Evolutionary conservation across 2,113 vertebrate genomes (phyloP).

Genomic region (Trogon melanurus): DNA sequence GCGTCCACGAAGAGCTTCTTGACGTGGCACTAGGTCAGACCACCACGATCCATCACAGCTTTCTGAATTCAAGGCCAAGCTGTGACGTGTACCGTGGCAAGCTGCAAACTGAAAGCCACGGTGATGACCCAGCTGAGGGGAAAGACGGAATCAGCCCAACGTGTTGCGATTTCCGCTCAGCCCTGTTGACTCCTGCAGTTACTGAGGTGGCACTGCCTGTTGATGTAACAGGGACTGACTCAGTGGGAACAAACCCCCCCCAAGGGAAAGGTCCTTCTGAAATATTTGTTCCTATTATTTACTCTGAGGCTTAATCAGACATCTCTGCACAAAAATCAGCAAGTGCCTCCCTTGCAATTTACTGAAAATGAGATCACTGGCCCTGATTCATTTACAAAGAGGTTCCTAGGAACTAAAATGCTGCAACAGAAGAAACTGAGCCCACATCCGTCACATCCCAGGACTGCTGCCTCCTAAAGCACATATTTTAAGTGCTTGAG

Average conservation of each 20-base stretch:
- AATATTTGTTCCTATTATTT: slow-evolving; percentile 57
- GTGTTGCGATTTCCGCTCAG: not conserved
- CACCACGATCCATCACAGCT: fast-evolving
- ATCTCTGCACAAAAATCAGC: slow-evolving; percentile 9
- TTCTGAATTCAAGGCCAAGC: not conserved
- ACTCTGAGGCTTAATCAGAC: slow-evolving; percentile 33
- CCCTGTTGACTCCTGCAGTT: not conserved
- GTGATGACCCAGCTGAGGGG: not conserved
- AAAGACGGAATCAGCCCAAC: not conserved
- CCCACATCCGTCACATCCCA: not conserved
- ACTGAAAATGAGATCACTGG: slow-evolving; percentile 22
- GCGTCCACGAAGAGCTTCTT: not conserved
- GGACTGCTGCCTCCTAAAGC: not conserved
- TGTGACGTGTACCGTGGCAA: not conserved
- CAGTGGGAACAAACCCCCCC: slow-evolving; percentile 38
- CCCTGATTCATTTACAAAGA: not conserved
- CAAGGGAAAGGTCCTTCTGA: slow-evolving; percentile 31
- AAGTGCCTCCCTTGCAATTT: not conserved
- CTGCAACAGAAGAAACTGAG: not conserved
- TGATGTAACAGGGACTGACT: slow-evolving; percentile 49
- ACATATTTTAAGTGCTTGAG: not conserved
- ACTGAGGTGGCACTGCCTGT: slow-evolving; percentile 14
- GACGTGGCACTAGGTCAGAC: fast-evolving
- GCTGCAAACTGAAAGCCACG: not conserved
- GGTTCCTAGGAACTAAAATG: not conserved